Percentiles rank a stretch among this genome's conserved stretches.
Evolutionary conservation across 1,140 invertebrate genomes (phyloP).

Genomic region (Melanaphis sacchari): DNA sequence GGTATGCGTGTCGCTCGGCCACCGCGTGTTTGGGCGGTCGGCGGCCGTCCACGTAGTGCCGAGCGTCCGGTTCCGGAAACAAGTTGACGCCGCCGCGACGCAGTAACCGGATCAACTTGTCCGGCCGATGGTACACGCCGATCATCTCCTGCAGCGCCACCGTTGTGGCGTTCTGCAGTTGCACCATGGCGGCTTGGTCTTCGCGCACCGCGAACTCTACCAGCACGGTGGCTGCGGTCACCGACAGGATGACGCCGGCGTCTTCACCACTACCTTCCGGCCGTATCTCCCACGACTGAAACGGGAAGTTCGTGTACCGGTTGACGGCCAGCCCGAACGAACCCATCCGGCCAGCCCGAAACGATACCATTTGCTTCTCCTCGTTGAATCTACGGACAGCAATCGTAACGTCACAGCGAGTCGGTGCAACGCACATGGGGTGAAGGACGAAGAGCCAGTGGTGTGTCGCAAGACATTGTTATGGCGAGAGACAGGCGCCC

Average conservation of each 20-base stretch:
- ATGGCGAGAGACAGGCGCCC: no score
- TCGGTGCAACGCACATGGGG: no score
- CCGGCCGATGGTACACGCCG: constrained; percentile 67
- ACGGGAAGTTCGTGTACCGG: constrained; percentile 81
- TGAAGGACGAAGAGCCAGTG: no score
- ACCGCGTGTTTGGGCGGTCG: constrained; percentile 75
- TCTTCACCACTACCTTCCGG: constrained; percentile 70
- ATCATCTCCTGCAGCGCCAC: constrained; percentile 67
- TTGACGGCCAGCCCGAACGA: constrained; percentile 77
- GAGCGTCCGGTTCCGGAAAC: constrained; percentile 86
- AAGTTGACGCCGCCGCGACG: constrained; percentile 81
- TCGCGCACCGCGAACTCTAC: constrained; percentile 70
- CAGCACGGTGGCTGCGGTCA: constrained; percentile 74
- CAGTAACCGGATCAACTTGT: constrained; percentile 73
- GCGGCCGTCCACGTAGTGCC: constrained; percentile 79
- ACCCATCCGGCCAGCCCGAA: constrained; percentile 77
- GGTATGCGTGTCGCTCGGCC: constrained; percentile 80
- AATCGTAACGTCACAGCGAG: not conserved
- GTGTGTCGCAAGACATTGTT: no score
- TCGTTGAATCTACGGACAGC: constrained; percentile 51
- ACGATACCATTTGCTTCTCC: constrained; percentile 68
- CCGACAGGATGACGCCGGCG: constrained; percentile 69
- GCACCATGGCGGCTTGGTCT: constrained; percentile 67
- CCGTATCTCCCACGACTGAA: constrained; percentile 83
- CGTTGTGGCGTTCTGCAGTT: constrained; percentile 69